Base-by-base conservation (phyloP, 2,113 vertebrate genomes). In the Hippocampus abdominalis region DNA sequence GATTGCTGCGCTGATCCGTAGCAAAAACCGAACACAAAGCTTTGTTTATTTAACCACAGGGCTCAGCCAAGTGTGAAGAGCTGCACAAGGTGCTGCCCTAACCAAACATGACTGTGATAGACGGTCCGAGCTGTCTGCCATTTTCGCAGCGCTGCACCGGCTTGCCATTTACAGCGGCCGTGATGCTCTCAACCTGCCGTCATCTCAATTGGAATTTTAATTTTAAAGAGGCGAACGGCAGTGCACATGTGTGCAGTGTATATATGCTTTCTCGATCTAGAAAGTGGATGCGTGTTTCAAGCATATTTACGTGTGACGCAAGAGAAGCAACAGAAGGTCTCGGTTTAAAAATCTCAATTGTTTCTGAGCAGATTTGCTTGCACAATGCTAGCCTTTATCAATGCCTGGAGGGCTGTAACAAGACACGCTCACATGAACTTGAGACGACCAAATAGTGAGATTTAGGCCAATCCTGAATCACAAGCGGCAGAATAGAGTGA, bases 341-440 rank as follows among this genome's bases (percentile, higher is more conserved):
- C 5, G 20, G 79, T 74, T 78, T 77, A 77, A 83, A 85, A 89
- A 84, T 86, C 72, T 53, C 76, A 67, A 87, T 87, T 90, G 83
- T 89, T 84, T 89, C 80, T 78, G 77, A 70, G 67, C 7, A 83
- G 87, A 88, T 91, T 89, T 86, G 78, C 71, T 68, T 49, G 74
- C 71, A 91, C 89, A 90, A 88, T 89, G 74, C 75, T 29, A 44
- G 15, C 78, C 87, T 88, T 84, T 88, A 88, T 87, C 20, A 54
- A 54, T 8, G 21, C n/a, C 72, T 75, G 77, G 46, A 59, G 68
- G 9, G 53, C 80, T 88, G 90, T 88, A 91, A 91, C 72, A 86
- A 83, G 88, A 92, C 82, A 87, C 88, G 69, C 78, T 87, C 68
- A 29, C 80, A 76, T 73, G 69, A 76, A 64, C 68, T 81, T 88